These are phyloP conservation scores for Eristalis intricaria DNA, from an alignment of 2,888 invertebrate species.

Conservation along the genomic window DNA sequence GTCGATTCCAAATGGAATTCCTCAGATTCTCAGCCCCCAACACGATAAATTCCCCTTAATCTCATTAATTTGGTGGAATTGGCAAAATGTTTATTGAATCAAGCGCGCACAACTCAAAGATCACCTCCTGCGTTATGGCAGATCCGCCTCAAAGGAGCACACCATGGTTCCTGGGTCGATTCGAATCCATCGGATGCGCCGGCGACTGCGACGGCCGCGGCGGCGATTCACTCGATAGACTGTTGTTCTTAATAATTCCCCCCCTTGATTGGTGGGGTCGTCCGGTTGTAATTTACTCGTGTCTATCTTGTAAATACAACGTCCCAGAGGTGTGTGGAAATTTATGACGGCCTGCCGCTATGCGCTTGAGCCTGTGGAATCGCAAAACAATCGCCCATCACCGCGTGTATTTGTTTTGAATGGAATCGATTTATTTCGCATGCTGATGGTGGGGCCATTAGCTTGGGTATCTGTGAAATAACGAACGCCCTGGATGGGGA, in stretches of 20 bases:
- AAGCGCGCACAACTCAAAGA: constrained; percentile 48
- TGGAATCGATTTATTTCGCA: constrained; percentile 64
- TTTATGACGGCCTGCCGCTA: constrained; percentile 46
- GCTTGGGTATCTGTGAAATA: constrained; percentile 42
- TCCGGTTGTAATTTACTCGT: constrained; percentile 24
- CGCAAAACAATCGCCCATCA: constrained; percentile 51
- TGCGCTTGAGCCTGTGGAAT: constrained; percentile 17
- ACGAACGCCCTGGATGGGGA: constrained; percentile 14
- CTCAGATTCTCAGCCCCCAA: background rate
- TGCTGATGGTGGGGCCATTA: constrained; percentile 34
- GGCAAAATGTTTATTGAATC: constrained; percentile 56
- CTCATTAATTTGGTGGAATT: constrained; percentile 59
- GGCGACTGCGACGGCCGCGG: background rate
- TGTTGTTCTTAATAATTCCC: constrained; percentile 30
- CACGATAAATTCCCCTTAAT: constrained; percentile 50
- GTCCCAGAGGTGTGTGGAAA: constrained; percentile 35
- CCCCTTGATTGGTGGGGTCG: background rate
- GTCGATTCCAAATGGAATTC: background rate
- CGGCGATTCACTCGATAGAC: constrained; percentile 7
- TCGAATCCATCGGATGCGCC: constrained; percentile 46
- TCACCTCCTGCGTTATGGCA: constrained; percentile 67
- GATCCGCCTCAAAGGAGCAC: constrained; percentile 56
- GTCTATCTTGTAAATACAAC: constrained; percentile 23
- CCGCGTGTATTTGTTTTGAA: constrained; percentile 55
- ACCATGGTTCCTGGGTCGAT: constrained; percentile 52